Percentiles rank a stretch among this genome's conserved stretches.
These are phyloP conservation scores for Patella ulyssiponensis DNA, from an alignment of 2,888 invertebrate species.

Conservation along the genomic window DNA sequence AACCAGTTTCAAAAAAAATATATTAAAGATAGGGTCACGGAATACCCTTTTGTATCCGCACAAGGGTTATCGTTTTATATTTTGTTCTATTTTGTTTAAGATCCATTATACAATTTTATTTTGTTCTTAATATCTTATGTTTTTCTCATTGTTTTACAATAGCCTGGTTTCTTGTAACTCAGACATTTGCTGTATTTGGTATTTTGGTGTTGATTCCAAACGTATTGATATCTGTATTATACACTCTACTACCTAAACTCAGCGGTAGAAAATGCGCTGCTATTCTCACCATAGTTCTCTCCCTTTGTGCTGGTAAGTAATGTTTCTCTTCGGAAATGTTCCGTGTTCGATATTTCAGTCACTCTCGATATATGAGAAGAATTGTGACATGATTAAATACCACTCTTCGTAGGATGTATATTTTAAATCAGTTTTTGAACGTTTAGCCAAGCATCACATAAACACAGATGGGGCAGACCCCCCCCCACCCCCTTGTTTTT, in stretches of 20 bases:
- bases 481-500: no score
- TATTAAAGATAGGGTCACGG: no score
- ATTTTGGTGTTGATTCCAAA: not conserved
- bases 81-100: not conserved
- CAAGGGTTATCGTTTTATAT: not conserved
- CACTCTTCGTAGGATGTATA: no score
- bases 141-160: not conserved
- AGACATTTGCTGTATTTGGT: conserved; percentile 11
- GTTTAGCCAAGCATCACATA: no score
- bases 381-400: no score
- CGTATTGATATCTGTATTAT: conserved; percentile 5
- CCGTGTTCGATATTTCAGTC: no score
- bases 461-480: no score
- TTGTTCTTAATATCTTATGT: not conserved
- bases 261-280: conserved; percentile 13
- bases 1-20: no score
- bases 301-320: not conserved
- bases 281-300: conserved; percentile 1
- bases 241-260: conserved; percentile 19
- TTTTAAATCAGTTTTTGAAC: no score
- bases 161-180: conserved; percentile 13
- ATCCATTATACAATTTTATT: not conserved
- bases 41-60: not conserved
- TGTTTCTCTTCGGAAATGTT: no score
- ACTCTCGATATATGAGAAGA: no score